Evolutionary conservation across 2,888 invertebrate species (phyloP), one percentile per base, ranked within the genome.

Genomic region (Papilio elwesi): DNA sequence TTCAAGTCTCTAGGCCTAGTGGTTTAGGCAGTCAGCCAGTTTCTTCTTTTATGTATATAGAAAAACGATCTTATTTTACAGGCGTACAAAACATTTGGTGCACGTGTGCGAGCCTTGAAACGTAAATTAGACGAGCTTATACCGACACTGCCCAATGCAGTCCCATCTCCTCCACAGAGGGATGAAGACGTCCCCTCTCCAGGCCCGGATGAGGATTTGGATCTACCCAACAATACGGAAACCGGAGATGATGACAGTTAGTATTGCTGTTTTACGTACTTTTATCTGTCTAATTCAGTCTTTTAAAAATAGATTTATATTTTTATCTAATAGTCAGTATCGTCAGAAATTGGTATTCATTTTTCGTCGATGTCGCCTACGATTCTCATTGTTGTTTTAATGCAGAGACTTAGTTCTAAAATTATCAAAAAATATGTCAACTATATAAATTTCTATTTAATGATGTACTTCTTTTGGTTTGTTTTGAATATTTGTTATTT

Each of bases 51-150:
- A 9, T 43, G 9, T 43, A 0, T 6, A 9, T 43, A 9, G 48
- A 16, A 43, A n/a, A 48, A 16, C 12, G n/a, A 63, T 16, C 6
- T 55, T 12, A 57, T 15, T 8, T 70, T 86, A 15, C 84, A 98
- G 98, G 99, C 99, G 2, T 99, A 99, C 86, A 97, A 97, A 90
- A 98, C 97, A 87, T 99, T 98, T 91, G 98, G 98, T 0, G 96
- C 96, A 13, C 95, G 98, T 74, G 98, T 99, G 0, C 97, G 97
- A 82, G 95, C 96, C 69, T 94, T 98, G 66, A 97, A 98, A 86
- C 96, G 97, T 70, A 98, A 97, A 84, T 89, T 98, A 26, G 97
- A 97, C 79, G 98, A 98, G 80, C 92, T 97, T 74, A 95, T 96
- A 78, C 95, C 96, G 16, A 96, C 95, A 9, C 87, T 98, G 72